Evolutionary conservation across 2,113 vertebrate species (phyloP).

Genomic region (Equus przewalskii): DNA sequence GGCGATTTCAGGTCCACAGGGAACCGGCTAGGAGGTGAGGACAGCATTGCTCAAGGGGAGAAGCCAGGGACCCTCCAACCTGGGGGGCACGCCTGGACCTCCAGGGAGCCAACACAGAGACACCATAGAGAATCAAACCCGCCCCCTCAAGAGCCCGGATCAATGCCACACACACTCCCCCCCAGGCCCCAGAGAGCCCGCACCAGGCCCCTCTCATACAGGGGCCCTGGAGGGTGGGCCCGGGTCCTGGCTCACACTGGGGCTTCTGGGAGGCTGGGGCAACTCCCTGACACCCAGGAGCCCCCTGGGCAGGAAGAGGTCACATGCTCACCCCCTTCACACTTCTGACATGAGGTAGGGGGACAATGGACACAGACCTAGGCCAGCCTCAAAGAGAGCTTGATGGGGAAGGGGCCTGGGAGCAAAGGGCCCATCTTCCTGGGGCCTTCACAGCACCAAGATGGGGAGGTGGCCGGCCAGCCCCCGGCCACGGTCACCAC

Average conservation of each 20-base stretch:
- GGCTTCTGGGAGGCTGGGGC: not conserved
- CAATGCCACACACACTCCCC: too few species aligned
- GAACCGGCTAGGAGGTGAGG: not conserved
- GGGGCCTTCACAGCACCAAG: not conserved
- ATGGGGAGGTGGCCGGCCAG: rapidly evolving
- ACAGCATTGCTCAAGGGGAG: rapidly evolving
- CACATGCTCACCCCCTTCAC: rapidly evolving
- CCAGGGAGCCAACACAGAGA: not conserved
- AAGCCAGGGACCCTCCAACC: rapidly evolving
- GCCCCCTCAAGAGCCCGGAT: rapidly evolving
- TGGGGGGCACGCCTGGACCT: rapidly evolving
- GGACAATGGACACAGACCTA: not conserved
- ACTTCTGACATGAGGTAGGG: not conserved
- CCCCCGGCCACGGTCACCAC: not conserved
- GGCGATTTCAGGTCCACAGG: not conserved
- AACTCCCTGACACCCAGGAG: not conserved
- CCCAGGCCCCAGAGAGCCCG: not conserved
- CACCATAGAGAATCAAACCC: not conserved
- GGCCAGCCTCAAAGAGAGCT: too few species aligned
- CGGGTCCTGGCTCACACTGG: not conserved
- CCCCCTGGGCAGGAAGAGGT: not conserved
- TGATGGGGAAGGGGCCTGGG: rapidly evolving
- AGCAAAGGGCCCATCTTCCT: not conserved
- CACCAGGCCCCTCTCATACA: not conserved
- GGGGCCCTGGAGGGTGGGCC: too few species aligned